Evolutionary conservation across 1,140 invertebrate genomes (phyloP), one percentile per base, ranked within the genome.

Genomic region (Drosophila lowei): DNA sequence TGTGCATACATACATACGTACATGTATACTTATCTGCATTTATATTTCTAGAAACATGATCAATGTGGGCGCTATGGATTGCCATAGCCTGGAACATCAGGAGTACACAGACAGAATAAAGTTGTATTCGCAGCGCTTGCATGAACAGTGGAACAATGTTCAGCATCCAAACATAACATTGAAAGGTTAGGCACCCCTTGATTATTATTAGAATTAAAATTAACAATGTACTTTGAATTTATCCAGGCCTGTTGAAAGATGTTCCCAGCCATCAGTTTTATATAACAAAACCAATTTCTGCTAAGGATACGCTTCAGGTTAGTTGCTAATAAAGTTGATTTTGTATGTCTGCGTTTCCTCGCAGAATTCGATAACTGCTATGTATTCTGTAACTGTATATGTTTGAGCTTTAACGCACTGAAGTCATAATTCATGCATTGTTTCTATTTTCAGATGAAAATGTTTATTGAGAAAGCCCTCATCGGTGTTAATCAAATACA

Each of bases 21-120:
- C 13, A 9, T 21, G 9, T 44, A 41, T 15, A 38, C 34, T 23
- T 21, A 6, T 48, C 13, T 18, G 28, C 15, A 16, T 57, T 43
- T 25, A 15, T 6, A 50, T n/a, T 62, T 43, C 58, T 76, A 96
- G 95, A 49, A 96, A 96, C 93, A 96, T 97, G 38, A 97, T 97
- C 79, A 96, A 97, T 92, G 95, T 97, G 43, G 94, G 95, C 44
- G 95, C 96, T 21, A 92, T 96, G 78, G 96, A 96, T 90, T 94
- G 95, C 1, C 95, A 96, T 78, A 95, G 94, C 79, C 70, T 92
- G 43, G 96, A 97, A 84, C 95, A 96, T 75, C 95, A 96, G 86
- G 96, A 97, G 90, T 96, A 96, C 79, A 92, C 94, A 70, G 96
- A 97, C 76, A 93, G 95, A 81, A 94, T 95, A 47, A 94, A 94